These are phyloP conservation scores for Apostichopus parvimensis DNA, from an alignment of 35 echinoderm and acorn worm genomes.

Conservation along the genomic window DNA sequence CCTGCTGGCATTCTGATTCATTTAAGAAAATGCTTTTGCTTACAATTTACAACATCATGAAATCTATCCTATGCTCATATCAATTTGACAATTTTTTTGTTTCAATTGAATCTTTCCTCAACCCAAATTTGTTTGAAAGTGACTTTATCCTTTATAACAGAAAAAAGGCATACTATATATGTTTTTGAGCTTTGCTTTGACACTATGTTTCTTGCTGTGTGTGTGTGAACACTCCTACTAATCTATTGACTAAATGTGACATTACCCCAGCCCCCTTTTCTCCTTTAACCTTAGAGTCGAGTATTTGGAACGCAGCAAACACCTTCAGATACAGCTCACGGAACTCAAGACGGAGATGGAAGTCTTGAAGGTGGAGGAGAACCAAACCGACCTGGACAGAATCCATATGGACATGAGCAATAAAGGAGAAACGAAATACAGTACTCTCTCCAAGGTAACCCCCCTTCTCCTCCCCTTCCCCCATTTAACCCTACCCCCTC, in stretches of 20 bases:
- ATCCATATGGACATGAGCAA: constrained; percentile 85
- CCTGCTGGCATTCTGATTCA: too few species aligned
- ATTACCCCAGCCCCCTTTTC: constrained; percentile 40
- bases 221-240: background rate
- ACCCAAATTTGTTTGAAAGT: too few species aligned
- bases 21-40: too few species aligned
- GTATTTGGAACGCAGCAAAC: constrained; percentile 90
- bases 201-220: too few species aligned
- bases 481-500: background rate
- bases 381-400: constrained; percentile 82
- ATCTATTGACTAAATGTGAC: constrained; percentile 46
- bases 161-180: too few species aligned
- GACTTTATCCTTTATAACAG: too few species aligned
- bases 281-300: constrained; percentile 73
- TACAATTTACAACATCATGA: too few species aligned
- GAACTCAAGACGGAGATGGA: constrained; percentile 98
- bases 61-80: too few species aligned
- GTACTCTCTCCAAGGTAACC: constrained; percentile 77
- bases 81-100: too few species aligned
- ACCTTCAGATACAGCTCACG: constrained; percentile 93
- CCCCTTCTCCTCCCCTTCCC: background rate
- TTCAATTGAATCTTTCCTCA: too few species aligned
- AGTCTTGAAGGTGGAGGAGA: constrained; percentile 90
- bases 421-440: constrained; percentile 91
- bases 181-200: too few species aligned